These are phyloP conservation scores for Salvelinus alpinus DNA, from an alignment of 2,113 vertebrate genomes.

Conservation along the genomic window DNA sequence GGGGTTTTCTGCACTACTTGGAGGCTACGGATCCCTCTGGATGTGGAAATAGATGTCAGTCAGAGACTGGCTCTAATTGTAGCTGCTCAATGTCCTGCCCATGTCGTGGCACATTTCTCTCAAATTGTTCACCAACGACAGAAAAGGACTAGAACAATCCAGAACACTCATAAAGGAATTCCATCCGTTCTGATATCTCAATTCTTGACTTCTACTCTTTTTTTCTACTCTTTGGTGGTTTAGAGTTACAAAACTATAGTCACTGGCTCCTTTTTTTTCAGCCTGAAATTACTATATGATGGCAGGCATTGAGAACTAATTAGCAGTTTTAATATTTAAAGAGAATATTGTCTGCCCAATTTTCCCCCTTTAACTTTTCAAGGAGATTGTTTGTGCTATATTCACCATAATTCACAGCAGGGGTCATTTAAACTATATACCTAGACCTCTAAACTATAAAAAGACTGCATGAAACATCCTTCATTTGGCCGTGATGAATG, in stretches of 20 bases:
- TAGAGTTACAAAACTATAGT: neutral
- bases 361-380: conserved; percentile 16
- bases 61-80: conserved; percentile 62
- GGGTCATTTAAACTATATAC: conserved; percentile 47
- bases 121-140: conserved; percentile 18
- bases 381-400: conserved; percentile 28
- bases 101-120: conserved; percentile 31
- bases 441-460: conserved; percentile 36
- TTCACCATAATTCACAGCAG: conserved; percentile 31
- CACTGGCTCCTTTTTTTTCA: neutral
- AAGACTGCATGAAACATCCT: conserved; percentile 39
- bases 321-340: conserved; percentile 11
- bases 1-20: conserved; percentile 40
- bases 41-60: conserved; percentile 58
- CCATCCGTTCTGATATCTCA: neutral
- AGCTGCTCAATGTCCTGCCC: conserved; percentile 42
- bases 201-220: neutral
- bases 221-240: neutral
- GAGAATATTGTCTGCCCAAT: neutral
- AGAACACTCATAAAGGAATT: neutral
- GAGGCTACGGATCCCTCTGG: conserved; percentile 52
- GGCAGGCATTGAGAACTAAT: too few relatives aligned
- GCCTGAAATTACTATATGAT: neutral
- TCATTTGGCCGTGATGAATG: conserved; percentile 58
- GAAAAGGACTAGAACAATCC: conserved; percentile 16